Base-by-base conservation (phyloP, 37 sponge, comb jelly and placozoan genomes). In the Eunapius fragilis region DNA sequence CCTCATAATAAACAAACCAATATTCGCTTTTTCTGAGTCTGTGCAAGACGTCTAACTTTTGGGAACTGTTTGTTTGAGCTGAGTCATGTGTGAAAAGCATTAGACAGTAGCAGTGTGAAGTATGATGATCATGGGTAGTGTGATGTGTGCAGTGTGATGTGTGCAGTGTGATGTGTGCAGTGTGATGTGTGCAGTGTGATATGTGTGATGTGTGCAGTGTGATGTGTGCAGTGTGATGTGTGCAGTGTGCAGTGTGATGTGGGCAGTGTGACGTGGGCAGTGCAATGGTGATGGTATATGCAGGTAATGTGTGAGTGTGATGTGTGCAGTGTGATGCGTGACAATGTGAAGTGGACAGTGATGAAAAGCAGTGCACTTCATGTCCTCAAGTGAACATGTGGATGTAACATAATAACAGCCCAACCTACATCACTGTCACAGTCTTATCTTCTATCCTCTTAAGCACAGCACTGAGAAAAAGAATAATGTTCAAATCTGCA, bases 1-100 rank as follows among this genome's bases (percentile, higher is more conserved):
- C 71, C 26, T 13, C 25, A 24, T 7, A 78, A 77, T 37, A 0
- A 72, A 83, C 48, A 14, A 41, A 68, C 92, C 83, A 96, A 75
- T 35, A 96, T 96, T 38, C 94, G 84, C 82, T 93, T 93, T 68
- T 87, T 85, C 38, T 96, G 80, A 22, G 70, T 34, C 38, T 91
- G 92, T 2, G 84, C 70, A 13, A 96, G 80, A 12, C 70, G 70
- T 31, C 70, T 83, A 31, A 93, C 90, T 17, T 72, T 67, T n/a
- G 94, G 93, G 58, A 84, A 96, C 37, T 31, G 72, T 73, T 91
- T 88, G 17, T 30, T 45, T 27, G 22, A 72, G 45, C 58, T 69
- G 72, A 24, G 22, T 10, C 69, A 68, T 41, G 0, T 4, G 22
- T 23, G 32, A 25, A 10, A 19, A n/a, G n/a, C n/a, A n/a, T n/a